A percentile compares a stretch with the other conserved stretches of the same genome.
phyloP scores from a whole-genome alignment of 2,888 invertebrate genomes.

The Cheilosia grossa region DNA sequence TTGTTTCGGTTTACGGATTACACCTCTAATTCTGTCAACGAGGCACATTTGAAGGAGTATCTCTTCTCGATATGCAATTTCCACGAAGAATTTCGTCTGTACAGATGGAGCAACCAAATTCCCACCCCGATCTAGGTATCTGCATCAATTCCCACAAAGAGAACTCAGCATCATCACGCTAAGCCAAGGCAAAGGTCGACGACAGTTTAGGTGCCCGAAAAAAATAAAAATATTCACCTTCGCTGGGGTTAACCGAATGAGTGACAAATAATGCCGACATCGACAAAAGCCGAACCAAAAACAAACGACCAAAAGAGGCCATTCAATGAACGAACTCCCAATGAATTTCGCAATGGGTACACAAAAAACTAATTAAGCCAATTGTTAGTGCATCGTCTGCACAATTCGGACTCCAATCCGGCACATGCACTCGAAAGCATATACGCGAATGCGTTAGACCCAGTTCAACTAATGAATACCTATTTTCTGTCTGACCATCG shows the following conservation, averaged over 20 bases:
- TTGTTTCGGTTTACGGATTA: neutral
- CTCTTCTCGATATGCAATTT: neutral
- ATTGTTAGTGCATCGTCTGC: conserved; percentile 49
- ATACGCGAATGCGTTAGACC: conserved; percentile 19
- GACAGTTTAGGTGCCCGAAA: conserved; percentile 39
- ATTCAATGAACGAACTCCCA: conserved; percentile 50
- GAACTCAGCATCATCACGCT: neutral
- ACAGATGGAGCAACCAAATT: neutral
- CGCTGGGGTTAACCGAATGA: conserved; percentile 21
- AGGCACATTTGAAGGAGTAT: no score
- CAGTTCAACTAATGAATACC: conserved; percentile 45
- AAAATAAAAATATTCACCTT: conserved; percentile 9
- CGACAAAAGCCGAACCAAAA: conserved; percentile 36
- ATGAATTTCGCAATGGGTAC: conserved; percentile 58
- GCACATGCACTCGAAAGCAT: conserved; percentile 62
- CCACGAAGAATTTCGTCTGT: neutral
- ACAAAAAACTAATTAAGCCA: conserved; percentile 29
- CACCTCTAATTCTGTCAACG: neutral
- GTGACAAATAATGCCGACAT: conserved; percentile 14
- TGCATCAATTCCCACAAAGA: neutral
- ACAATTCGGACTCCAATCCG: conserved; percentile 46
- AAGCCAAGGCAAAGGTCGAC: conserved; percentile 63
- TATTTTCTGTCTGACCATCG: conserved; percentile 56
- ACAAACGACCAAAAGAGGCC: conserved; percentile 59
- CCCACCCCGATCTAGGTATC: neutral